These are phyloP conservation scores for Barnardius zonarius DNA, from an alignment of 2,113 vertebrate genomes.

Conservation along the genomic window DNA sequence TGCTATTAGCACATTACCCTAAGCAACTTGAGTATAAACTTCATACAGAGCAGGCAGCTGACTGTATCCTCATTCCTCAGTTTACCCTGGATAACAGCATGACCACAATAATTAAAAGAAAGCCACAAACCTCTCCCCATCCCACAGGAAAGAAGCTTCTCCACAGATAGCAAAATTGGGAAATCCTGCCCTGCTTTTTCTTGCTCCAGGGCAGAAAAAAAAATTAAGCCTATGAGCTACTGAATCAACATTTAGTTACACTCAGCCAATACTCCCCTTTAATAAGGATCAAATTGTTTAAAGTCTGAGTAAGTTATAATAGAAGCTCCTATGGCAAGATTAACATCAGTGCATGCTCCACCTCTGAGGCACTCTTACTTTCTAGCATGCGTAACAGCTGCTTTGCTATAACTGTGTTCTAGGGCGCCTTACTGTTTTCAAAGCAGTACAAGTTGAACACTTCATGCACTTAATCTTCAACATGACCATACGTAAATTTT, in stretches of 20 bases:
- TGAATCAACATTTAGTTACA: neutral
- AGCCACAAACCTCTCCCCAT: neutral
- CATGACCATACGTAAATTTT: neutral
- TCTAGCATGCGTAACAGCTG: neutral
- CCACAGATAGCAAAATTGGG: neutral
- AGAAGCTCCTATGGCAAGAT: neutral
- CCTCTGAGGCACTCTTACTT: neutral
- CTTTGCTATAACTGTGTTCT: neutral
- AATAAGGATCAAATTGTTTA: neutral
- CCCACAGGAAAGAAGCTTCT: neutral
- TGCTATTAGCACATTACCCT: neutral
- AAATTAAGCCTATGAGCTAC: neutral
- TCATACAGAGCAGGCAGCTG: neutral
- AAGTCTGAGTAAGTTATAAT: neutral
- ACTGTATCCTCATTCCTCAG: neutral
- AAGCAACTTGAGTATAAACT: neutral
- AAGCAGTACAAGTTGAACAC: neutral
- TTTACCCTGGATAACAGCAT: neutral
- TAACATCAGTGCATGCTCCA: neutral
- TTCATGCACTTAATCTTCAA: neutral
- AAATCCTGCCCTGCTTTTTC: neutral
- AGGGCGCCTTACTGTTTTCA: neutral
- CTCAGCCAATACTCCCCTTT: neutral
- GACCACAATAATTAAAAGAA: neutral
- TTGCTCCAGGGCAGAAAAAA: neutral